phyloP scores from a whole-genome alignment of 2,113 vertebrate species.

The Nicator chloris region DNA sequence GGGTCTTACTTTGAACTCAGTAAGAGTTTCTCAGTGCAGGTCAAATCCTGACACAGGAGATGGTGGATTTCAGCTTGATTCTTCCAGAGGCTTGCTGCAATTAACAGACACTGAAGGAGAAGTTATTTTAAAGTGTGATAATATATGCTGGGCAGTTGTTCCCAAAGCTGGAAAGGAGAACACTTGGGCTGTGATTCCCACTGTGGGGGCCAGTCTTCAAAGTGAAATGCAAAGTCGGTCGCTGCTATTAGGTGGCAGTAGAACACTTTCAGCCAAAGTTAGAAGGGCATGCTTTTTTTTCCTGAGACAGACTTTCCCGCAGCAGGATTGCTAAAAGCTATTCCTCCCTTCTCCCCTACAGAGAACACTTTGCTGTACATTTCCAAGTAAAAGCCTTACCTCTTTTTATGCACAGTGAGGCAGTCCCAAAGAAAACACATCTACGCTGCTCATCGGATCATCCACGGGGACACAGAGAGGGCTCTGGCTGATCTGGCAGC shows the following conservation, averaged over 20 bases:
- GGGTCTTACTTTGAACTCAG: neutral
- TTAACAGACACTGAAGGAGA: neutral
- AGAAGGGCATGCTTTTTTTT: neutral
- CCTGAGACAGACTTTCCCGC: neutral
- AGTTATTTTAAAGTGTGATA: neutral
- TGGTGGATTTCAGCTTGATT: neutral
- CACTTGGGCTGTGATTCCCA: neutral
- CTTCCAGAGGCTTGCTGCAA: neutral
- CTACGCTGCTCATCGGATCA: slow-evolving; percentile 78
- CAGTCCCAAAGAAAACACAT: slow-evolving; percentile 83
- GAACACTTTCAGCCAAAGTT: slow-evolving; percentile 20
- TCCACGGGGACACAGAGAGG: slow-evolving; percentile 60
- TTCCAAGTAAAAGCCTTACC: slow-evolving; percentile 10
- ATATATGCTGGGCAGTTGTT: neutral
- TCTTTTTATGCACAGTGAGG: slow-evolving; percentile 74
- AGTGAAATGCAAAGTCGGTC: slow-evolving; percentile 28
- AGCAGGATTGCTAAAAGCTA: neutral
- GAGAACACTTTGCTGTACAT: neutral
- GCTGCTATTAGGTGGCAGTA: slow-evolving; percentile 61
- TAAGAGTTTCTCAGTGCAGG: neutral
- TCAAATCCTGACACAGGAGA: neutral
- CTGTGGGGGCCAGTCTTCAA: neutral
- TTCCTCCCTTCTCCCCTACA: neutral
- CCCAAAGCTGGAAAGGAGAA: neutral
- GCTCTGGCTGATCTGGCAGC: neutral